Base-by-base conservation (phyloP, 2,888 invertebrate species). In the Prosapia bicincta region DNA sequence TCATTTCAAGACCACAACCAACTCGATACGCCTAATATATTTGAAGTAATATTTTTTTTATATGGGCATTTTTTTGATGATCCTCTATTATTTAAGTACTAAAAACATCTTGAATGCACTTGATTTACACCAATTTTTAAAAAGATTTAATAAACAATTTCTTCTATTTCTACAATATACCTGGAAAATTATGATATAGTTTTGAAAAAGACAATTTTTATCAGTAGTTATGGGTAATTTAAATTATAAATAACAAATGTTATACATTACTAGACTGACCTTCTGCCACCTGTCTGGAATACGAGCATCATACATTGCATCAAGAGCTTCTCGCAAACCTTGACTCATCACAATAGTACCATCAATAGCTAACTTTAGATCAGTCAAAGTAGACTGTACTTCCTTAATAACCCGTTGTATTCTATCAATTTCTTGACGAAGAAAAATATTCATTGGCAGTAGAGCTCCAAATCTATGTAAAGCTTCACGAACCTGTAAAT, bases 321-420 rank as follows among this genome's bases (percentile, higher is more conserved):
- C 97, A 38, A 98, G 86, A 0, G 97, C 94, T 81, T 94, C 93
- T 78, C 95, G 88, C 30, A 98, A 87, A 25, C 90, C 91, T 83
- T 96, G 95, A 82, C 96, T 97, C 98, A 98, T 98, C 26, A 98
- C 93, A 81, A 98, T 98, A 0, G 97, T 98, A 32, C 98, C 98
- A 83, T 98, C 98, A 79, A 98, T 98, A 15, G 98, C 98, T 78
- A 98, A 87, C 84, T 97, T 96, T 71, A 98, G 87, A 85, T 98
- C 96, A 74, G 91, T 91, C 69, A 98, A 86, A 6, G 97, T 97
- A 3, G 87, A 88, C 10, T 87, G 83, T 54, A 89, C 88, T 80
- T 87, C 86, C 81, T 90, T 90, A 74, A 98, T 92, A 9, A 98
- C 97, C 78, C 90, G 90, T 83, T 96, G 94, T 87, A 98, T 97